Base-by-base conservation (phyloP, 2,113 vertebrate genomes). In the Clupea harengus region DNA sequence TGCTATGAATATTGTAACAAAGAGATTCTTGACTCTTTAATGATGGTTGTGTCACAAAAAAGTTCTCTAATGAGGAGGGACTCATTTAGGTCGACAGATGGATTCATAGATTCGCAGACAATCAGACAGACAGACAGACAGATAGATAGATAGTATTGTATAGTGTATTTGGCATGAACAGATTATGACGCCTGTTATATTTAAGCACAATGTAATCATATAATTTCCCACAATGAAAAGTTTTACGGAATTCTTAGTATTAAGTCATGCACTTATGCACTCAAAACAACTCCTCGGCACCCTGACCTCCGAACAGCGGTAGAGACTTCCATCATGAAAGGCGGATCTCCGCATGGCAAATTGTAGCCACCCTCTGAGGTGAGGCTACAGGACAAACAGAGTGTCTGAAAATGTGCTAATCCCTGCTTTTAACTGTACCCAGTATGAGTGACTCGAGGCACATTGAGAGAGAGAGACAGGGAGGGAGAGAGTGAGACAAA, bases 351-450 rank as follows among this genome's bases (percentile, higher is more conserved):
- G 10, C 7, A 13, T 28, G 4, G 25, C 25, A 72, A 72, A 72
- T 32, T 13, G 11, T 25, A 28, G 10, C 25, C 64, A 72, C 18
- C 50, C 6, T 83, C n/a, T 39, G 18, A 82, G 81, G 45, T 72
- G 80, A 84, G 47, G 57, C 46, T 85, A 85, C 10, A 47, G 60
- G 18, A 45, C 72, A 80, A 78, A 82, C 45, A 50, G 81, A 75
- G 44, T 3, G 60, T 85, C 86, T 25, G 81, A 1, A 45, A 85
- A 86, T 75, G 49, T 46, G 54, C 44, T 86, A 89, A 89, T 89
- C 87, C 81, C 49, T 18, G 57, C 44, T 84, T 87, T 89, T 89
- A 81, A 88, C 86, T 78, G 64, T 52, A 81, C 82, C 87, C 49
- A 52, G 49, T 39, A 81, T 75, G 78, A 87, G 82, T 85, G 72